These are phyloP conservation scores for Tetragonula clypearis DNA, from an alignment of 1,140 invertebrate species.

Conservation along the genomic window DNA sequence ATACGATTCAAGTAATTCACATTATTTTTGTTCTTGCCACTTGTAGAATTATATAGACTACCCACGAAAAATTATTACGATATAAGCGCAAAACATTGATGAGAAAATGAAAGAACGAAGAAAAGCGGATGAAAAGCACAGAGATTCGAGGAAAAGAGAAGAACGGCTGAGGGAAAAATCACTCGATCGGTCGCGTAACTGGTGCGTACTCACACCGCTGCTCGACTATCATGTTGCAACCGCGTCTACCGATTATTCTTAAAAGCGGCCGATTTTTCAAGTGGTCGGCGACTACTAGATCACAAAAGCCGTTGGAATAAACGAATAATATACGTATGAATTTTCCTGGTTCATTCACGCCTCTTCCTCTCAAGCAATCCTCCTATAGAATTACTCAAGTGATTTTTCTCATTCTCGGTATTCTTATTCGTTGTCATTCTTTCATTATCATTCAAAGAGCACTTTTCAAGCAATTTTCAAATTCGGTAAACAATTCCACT, in stretches of 20 bases:
- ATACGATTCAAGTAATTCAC: too few relatives aligned
- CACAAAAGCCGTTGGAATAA: slow-evolving; percentile 39
- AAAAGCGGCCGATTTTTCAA: slow-evolving; percentile 59
- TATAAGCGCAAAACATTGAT: too few relatives aligned
- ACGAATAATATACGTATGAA: background rate
- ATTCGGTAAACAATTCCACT: too few relatives aligned
- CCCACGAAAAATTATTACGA: too few relatives aligned
- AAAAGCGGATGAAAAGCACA: slow-evolving; percentile 33
- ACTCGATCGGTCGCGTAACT: slow-evolving; percentile 54
- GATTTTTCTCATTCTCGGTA: too few relatives aligned
- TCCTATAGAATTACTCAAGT: too few relatives aligned
- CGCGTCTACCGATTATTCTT: slow-evolving; percentile 68
- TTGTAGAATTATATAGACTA: too few relatives aligned
- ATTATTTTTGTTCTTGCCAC: too few relatives aligned
- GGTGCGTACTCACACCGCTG: slow-evolving; percentile 33
- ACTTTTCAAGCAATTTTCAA: too few relatives aligned
- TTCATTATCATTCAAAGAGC: too few relatives aligned
- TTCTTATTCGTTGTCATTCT: too few relatives aligned
- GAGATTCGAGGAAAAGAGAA: slow-evolving; percentile 14
- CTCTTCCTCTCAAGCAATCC: background rate
- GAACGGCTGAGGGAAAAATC: slow-evolving; percentile 23
- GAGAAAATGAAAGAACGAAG: too few relatives aligned
- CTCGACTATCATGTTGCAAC: slow-evolving; percentile 65
- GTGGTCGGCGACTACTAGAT: slow-evolving; percentile 18
- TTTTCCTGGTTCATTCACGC: background rate